Evolutionary conservation across 2,113 vertebrate species (phyloP).

Genomic region (Corythoichthys intestinalis): DNA sequence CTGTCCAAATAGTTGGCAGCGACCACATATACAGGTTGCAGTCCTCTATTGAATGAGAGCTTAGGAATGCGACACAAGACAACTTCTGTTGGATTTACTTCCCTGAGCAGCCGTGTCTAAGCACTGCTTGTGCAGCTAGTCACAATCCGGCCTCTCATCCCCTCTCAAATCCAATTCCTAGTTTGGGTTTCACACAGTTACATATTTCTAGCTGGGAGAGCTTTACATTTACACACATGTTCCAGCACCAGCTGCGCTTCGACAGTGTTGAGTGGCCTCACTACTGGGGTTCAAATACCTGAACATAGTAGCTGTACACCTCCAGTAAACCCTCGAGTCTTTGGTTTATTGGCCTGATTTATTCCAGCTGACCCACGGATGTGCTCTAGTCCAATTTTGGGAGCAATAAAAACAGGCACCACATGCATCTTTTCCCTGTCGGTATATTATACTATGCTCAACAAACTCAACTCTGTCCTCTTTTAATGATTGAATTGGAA

Average conservation of each 20-base stretch:
- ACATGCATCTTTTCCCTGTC: slow-evolving; percentile 31
- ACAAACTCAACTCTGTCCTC: slow-evolving; percentile 6
- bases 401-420: slow-evolving; percentile 21
- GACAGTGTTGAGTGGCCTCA: slow-evolving; percentile 13
- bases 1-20: slow-evolving; percentile 17
- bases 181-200: slow-evolving; percentile 23
- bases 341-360: slow-evolving; percentile 41
- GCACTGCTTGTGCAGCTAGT: slow-evolving; percentile 6
- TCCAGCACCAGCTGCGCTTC: slow-evolving; percentile 23
- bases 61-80: slow-evolving; percentile 50
- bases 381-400: slow-evolving; percentile 40
- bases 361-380: slow-evolving; percentile 44
- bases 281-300: slow-evolving; percentile 33
- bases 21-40: slow-evolving; percentile 24
- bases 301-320: slow-evolving; percentile 48
- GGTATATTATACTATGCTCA: slow-evolving; percentile 14
- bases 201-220: slow-evolving; percentile 26
- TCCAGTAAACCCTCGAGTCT: slow-evolving; percentile 42
- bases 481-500: slow-evolving; percentile 2
- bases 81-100: slow-evolving; percentile 40
- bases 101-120: slow-evolving; percentile 14
- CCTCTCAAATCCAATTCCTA: slow-evolving; percentile 21
- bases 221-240: slow-evolving; percentile 11
- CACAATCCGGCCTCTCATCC: slow-evolving; percentile 28
- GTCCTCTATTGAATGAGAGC: slow-evolving; percentile 40